A percentile compares a stretch with the other conserved stretches of the same genome.
Evolutionary conservation across 23 tunicate genomes (phyloP).

Genomic region (Pegea sp.): DNA sequence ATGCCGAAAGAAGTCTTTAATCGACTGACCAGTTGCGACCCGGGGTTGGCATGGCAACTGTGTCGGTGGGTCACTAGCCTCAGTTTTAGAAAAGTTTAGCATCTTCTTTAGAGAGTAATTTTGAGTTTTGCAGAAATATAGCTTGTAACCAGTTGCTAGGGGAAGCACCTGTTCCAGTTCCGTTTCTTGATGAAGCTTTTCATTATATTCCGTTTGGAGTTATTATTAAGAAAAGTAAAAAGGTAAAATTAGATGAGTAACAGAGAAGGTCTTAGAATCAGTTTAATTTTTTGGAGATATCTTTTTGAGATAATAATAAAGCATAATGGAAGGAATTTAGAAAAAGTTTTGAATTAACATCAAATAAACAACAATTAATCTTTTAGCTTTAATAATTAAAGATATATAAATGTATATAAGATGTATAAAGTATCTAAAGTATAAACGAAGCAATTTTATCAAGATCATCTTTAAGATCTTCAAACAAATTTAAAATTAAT

Average conservation of each 20-base stretch:
- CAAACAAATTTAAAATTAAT: no score
- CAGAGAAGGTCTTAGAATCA: no score
- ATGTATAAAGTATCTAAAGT: no score
- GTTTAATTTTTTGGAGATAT: no score
- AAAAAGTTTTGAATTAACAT: no score
- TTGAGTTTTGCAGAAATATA: slow-evolving; percentile 19
- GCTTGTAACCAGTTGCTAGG: slow-evolving; percentile 74
- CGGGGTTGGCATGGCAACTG: slow-evolving; percentile 76
- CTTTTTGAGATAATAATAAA: no score
- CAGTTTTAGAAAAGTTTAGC: neutral
- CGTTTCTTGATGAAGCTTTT: slow-evolving; percentile 82
- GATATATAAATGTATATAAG: no score
- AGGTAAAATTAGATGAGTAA: slow-evolving; percentile 39
- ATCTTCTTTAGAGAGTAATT: neutral
- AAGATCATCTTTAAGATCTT: no score
- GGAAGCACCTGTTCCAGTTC: slow-evolving; percentile 43
- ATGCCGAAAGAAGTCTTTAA: slow-evolving; percentile 66
- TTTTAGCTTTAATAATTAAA: no score
- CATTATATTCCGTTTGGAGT: slow-evolving; percentile 83
- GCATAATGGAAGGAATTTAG: no score
- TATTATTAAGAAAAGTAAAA: slow-evolving; percentile 29
- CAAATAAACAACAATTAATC: no score
- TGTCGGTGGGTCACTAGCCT: slow-evolving; percentile 25
- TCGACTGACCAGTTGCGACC: slow-evolving; percentile 53
- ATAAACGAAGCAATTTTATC: no score